Percentiles rank a stretch among this genome's conserved stretches.
Conservation (phyloP, 1,140 invertebrate genomes). For the Mercenaria mercenaria region DNA sequence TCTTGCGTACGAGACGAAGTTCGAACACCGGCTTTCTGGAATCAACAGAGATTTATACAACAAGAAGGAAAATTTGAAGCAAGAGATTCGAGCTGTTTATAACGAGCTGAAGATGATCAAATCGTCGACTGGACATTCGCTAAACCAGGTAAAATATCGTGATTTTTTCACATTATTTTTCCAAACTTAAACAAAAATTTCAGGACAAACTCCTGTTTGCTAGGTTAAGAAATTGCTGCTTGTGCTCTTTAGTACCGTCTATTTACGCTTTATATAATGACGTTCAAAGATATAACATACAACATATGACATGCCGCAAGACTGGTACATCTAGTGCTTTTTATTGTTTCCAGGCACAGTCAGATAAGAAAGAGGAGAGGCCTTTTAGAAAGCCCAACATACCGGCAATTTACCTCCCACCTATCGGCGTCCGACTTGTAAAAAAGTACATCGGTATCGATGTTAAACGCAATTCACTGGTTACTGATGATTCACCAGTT, state of each 20-base stretch:
- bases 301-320: too few relatives aligned
- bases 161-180: too few relatives aligned
- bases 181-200: too few relatives aligned
- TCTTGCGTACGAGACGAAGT: conserved; percentile 43
- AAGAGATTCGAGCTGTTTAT: conserved; percentile 45
- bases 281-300: too few relatives aligned
- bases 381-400: background rate
- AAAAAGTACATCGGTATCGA: conserved; percentile 53
- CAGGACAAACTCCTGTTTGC: too few relatives aligned
- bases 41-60: background rate
- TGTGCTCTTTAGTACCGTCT: too few relatives aligned
- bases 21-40: background rate
- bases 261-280: too few relatives aligned
- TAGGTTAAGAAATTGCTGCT: too few relatives aligned
- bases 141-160: conserved; percentile 39
- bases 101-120: conserved; percentile 24
- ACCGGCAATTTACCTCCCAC: conserved; percentile 45
- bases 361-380: background rate
- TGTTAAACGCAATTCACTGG: background rate
- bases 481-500: background rate
- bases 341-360: background rate
- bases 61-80: conserved; percentile 35
- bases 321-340: too few relatives aligned
- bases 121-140: conserved; percentile 48
- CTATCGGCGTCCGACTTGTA: conserved; percentile 33